Evolutionary conservation across 2,888 invertebrate species (phyloP).

Genomic region (Neoascia interrupta): DNA sequence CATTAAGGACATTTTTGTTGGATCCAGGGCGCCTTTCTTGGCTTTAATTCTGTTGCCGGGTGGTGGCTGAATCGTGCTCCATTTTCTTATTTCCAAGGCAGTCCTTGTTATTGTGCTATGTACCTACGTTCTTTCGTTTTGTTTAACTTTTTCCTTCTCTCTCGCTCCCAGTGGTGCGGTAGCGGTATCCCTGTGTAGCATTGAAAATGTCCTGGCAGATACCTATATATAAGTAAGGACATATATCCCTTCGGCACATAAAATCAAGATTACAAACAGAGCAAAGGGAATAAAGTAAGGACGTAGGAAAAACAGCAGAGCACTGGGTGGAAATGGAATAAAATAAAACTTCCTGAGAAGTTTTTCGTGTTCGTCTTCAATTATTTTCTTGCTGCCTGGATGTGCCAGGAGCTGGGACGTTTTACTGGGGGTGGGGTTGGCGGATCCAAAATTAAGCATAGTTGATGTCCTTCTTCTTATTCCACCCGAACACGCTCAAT

Average conservation of each 20-base stretch:
- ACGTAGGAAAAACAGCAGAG: not conserved
- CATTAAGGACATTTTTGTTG: conserved; percentile 9
- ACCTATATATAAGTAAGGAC: not conserved
- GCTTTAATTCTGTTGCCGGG: too few species aligned
- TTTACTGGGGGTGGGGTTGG: conserved; percentile 38
- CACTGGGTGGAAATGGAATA: conserved; percentile 34
- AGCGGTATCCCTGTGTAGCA: conserved; percentile 40
- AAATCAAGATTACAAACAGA: conserved; percentile 29
- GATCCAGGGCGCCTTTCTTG: not conserved
- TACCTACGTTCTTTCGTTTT: conserved; percentile 11
- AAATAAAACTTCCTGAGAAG: conserved; percentile 49
- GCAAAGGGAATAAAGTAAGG: not conserved
- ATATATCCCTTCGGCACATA: not conserved
- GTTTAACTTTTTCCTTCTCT: not conserved
- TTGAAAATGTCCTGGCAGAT: conserved; percentile 37
- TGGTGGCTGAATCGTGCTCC: conserved; percentile 22
- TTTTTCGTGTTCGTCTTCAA: conserved; percentile 47
- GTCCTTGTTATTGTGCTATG: conserved; percentile 24
- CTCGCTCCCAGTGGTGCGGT: too few species aligned
- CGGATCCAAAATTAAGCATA: conserved; percentile 37
- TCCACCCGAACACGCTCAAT: conserved; percentile 21
- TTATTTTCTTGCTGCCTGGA: conserved; percentile 35
- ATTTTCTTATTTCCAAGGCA: conserved; percentile 30
- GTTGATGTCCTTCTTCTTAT: conserved; percentile 5
- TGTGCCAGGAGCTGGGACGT: too few species aligned